Conservation (phyloP, 2,113 vertebrate genomes). For the Coracopsis vasa region DNA sequence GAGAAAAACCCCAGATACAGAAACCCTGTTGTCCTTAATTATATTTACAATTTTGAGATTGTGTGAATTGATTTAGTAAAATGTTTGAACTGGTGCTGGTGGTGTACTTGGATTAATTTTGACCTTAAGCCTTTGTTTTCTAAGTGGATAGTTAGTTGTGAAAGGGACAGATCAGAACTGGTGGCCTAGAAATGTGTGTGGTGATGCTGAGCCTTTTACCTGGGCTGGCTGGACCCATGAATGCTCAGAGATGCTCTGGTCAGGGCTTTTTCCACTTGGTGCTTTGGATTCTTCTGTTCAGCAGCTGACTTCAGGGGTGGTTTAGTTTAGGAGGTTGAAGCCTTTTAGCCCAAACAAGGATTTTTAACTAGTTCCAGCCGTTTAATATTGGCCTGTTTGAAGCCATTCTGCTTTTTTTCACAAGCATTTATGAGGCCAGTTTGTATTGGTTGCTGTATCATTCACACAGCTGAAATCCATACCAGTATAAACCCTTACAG, state of each 20-base stretch:
- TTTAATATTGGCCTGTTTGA: background rate
- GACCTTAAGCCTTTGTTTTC: background rate
- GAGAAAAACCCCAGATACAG: conserved; percentile 58
- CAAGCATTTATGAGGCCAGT: background rate
- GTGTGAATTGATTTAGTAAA: conserved; percentile 90
- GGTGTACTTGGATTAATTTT: conserved; percentile 43
- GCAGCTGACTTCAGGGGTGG: background rate
- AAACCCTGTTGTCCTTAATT: conserved; percentile 76
- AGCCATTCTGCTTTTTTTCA: background rate
- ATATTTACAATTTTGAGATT: conserved; percentile 86
- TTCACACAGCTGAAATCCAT: conserved; percentile 43
- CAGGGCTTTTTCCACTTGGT: background rate
- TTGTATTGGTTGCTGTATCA: background rate
- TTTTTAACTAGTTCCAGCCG: conserved; percentile 22
- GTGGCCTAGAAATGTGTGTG: accelerated
- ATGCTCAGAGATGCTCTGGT: accelerated
- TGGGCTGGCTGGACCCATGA: background rate
- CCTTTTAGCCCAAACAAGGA: background rate
- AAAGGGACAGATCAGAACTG: background rate
- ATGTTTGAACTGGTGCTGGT: conserved; percentile 78
- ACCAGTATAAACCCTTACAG: background rate
- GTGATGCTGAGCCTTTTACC: background rate
- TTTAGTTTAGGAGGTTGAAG: background rate
- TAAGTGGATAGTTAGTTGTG: background rate
- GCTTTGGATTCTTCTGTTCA: background rate